Conservation (phyloP, 2,888 invertebrate genomes). For the Amblyteles armatorius region DNA sequence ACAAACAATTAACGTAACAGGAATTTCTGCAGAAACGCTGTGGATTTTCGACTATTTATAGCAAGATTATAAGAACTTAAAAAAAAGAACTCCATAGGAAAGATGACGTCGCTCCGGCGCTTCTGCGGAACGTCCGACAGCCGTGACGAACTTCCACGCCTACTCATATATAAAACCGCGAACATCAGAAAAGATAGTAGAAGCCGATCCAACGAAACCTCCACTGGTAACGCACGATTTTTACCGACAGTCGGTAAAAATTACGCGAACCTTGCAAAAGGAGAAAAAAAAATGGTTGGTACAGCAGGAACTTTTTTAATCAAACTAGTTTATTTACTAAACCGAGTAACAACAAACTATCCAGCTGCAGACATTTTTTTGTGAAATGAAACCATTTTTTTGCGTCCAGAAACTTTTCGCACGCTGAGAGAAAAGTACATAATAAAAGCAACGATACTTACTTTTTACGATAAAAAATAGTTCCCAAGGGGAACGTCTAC, state of each 20-base stretch:
- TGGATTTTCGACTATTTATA: not conserved
- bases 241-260: conserved; percentile 21
- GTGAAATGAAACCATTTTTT: not conserved
- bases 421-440: too few relatives aligned
- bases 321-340: too few relatives aligned
- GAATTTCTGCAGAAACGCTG: not conserved
- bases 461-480: too few relatives aligned
- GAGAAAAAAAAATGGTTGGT: too few relatives aligned
- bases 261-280: not conserved
- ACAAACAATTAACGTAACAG: not conserved
- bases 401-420: not conserved
- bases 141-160: conserved; percentile 31
- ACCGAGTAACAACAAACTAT: too few relatives aligned
- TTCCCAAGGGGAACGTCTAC: too few relatives aligned
- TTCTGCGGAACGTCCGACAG: conserved; percentile 15
- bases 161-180: not conserved
- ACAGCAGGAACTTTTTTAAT: not conserved
- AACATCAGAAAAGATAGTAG: not conserved
- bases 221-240: too few relatives aligned
- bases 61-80: not conserved
- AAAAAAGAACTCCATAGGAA: not conserved
- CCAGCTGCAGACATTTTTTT: too few relatives aligned
- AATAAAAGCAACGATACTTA: too few relatives aligned
- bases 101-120: not conserved
- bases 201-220: not conserved